Conservation (phyloP, 2,797 vertebrate genomes). For the Parauchenoglanis ngamensis region DNA sequence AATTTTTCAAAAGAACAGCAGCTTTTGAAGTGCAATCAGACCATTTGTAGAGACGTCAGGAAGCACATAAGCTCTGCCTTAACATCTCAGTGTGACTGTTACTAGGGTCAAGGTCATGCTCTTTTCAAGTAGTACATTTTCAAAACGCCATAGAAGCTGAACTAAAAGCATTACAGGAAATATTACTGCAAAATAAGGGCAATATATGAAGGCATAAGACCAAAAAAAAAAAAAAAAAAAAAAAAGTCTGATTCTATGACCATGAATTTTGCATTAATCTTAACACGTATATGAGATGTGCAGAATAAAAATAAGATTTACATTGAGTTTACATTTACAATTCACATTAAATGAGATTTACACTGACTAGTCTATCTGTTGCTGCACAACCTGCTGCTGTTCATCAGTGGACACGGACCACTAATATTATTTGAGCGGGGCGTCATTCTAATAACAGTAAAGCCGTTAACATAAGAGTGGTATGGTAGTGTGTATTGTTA, state of each 20-base stretch:
- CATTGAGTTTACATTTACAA: background rate
- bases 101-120: slow-evolving; percentile 2
- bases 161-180: background rate
- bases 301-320: background rate
- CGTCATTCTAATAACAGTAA: background rate
- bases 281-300: background rate
- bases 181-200: background rate
- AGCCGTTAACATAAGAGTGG: background rate
- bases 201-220: background rate
- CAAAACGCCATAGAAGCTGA: background rate
- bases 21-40: slow-evolving; percentile 60
- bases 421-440: background rate
- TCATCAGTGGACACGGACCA: background rate
- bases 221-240: no score
- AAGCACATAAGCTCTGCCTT: slow-evolving; percentile 31
- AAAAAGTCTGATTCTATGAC: background rate
- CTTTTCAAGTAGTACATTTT: background rate
- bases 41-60: slow-evolving; percentile 59
- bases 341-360: no score
- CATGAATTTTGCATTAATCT: background rate
- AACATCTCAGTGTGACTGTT: slow-evolving; percentile 30
- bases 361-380: background rate
- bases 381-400: background rate
- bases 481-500: background rate
- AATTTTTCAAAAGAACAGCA: slow-evolving; percentile 42